phyloP scores from a whole-genome alignment of 2,113 vertebrate species.

The Hippopotamus amphibius region DNA sequence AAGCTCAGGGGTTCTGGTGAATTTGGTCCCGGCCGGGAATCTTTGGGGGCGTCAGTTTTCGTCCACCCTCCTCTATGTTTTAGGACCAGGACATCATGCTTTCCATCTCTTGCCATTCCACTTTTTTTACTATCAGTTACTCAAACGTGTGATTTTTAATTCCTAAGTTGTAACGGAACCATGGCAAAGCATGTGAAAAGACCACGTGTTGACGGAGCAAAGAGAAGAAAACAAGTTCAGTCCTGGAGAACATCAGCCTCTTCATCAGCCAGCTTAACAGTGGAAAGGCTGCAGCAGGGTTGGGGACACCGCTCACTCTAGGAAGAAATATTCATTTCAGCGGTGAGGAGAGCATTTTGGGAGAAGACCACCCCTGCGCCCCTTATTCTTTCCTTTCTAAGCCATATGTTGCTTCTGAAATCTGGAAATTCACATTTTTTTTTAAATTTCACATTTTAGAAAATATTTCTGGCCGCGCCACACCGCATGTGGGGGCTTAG shows the following conservation, averaged over 20 bases:
- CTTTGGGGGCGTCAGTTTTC: fast-evolving
- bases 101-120: fast-evolving
- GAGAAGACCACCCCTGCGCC: neutral
- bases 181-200: too few species aligned
- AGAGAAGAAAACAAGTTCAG: neutral
- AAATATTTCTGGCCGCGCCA: too few species aligned
- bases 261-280: neutral
- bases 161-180: neutral
- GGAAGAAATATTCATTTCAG: neutral
- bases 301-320: fast-evolving
- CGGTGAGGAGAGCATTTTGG: neutral
- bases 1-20: neutral
- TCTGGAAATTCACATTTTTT: neutral
- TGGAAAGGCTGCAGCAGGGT: neutral
- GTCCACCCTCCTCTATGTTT: fast-evolving
- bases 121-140: neutral
- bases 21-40: fast-evolving
- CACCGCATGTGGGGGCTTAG: too few species aligned
- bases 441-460: too few species aligned
- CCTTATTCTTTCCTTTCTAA: neutral
- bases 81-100: neutral
- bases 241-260: neutral
- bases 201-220: fast-evolving
- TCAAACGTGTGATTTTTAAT: neutral
- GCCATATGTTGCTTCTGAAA: neutral